Evolutionary conservation across 2,888 invertebrate genomes (phyloP).

Genomic region (Gordius sp.): DNA sequence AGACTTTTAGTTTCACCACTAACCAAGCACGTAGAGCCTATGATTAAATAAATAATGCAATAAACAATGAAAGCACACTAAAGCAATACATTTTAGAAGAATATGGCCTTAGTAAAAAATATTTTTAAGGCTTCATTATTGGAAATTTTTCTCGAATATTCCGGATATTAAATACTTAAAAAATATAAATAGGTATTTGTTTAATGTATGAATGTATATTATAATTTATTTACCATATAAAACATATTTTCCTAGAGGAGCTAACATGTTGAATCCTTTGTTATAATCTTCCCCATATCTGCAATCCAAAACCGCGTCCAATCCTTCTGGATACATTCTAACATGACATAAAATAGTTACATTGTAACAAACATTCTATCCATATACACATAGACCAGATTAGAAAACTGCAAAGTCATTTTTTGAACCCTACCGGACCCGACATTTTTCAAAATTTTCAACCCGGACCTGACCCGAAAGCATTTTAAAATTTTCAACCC

Average conservation of each 20-base stretch:
- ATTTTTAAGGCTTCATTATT: too few species aligned
- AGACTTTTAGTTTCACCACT: constrained; percentile 69
- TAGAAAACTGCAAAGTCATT: too few species aligned
- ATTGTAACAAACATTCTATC: background rate
- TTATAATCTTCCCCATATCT: constrained; percentile 64
- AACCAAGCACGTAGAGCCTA: constrained; percentile 56
- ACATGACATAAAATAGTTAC: constrained; percentile 9
- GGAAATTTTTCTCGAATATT: constrained; percentile 4
- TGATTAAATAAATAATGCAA: background rate
- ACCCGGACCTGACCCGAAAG: too few species aligned
- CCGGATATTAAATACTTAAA: too few species aligned
- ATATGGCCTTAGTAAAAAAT: too few species aligned
- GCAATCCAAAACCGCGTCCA: constrained; percentile 60
- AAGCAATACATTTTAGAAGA: too few species aligned
- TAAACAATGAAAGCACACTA: background rate
- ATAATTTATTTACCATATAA: constrained; percentile 49
- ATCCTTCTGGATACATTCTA: constrained; percentile 35
- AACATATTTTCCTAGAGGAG: constrained; percentile 63
- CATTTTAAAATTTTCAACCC: too few species aligned
- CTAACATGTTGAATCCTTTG: constrained; percentile 50
- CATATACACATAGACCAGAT: background rate
- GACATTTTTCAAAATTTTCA: too few species aligned
- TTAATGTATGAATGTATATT: too few species aligned
- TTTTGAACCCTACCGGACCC: too few species aligned
- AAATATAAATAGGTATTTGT: too few species aligned